Percentiles rank a stretch among this genome's conserved stretches.
Evolutionary conservation across 2,797 vertebrate species (phyloP).

Genomic region (Anolis apletophallus): DNA sequence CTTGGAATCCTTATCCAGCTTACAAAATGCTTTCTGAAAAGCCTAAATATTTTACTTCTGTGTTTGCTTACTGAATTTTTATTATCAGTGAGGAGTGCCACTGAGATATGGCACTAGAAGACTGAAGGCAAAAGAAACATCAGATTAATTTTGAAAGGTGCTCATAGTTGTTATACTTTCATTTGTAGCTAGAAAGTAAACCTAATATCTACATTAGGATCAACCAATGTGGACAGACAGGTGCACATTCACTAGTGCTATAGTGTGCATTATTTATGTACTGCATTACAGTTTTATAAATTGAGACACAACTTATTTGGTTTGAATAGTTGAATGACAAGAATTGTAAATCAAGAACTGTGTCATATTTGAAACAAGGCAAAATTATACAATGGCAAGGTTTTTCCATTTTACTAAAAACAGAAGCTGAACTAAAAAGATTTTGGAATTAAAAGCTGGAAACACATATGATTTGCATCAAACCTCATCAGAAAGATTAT

Average conservation of each 20-base stretch:
- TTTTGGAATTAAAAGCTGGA: background rate
- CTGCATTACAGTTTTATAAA: background rate
- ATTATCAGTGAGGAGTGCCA: background rate
- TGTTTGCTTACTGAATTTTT: background rate
- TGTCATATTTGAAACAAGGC: slow-evolving; percentile 39
- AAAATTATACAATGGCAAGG: slow-evolving; percentile 52
- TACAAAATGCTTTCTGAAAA: background rate
- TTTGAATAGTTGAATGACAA: slow-evolving; percentile 22
- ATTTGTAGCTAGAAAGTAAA: background rate
- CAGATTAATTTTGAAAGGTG: background rate
- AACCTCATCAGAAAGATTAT: slow-evolving; percentile 11
- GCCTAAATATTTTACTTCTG: background rate
- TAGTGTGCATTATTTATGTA: background rate
- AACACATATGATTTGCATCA: slow-evolving; percentile 22
- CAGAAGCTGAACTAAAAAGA: slow-evolving; percentile 24
- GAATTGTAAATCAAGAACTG: slow-evolving; percentile 40
- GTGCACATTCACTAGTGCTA: background rate
- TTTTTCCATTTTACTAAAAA: slow-evolving; percentile 43
- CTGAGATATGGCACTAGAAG: background rate
- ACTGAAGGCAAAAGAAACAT: background rate
- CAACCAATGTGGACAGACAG: background rate
- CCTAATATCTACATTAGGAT: background rate
- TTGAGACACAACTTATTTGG: slow-evolving; percentile 37
- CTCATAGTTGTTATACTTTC: background rate
- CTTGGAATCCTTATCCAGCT: background rate